phyloP scores from a whole-genome alignment of 37 sponge, comb jelly and placozoan species.

The Haliclona indistincta region DNA sequence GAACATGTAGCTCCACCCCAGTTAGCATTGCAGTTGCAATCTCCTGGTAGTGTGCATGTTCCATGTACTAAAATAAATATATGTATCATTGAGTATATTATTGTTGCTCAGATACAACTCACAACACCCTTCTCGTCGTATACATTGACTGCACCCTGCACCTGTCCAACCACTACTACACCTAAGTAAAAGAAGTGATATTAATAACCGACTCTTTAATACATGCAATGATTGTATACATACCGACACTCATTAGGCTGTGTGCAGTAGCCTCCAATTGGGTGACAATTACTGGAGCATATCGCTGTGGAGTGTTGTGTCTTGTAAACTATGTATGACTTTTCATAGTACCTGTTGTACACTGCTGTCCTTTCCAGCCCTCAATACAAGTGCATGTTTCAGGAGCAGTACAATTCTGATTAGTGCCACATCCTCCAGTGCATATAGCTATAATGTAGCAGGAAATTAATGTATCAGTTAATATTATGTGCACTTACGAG shows the following conservation, averaged over 20 bases:
- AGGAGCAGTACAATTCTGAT: too few species aligned
- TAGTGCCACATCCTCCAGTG: too few species aligned
- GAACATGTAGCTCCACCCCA: background rate
- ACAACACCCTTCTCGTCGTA: background rate
- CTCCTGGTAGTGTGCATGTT: background rate
- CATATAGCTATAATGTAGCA: too few species aligned
- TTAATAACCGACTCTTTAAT: too few species aligned
- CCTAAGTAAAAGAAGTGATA: background rate
- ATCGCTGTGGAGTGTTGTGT: too few species aligned
- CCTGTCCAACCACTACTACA: constrained; percentile 1
- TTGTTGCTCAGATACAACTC: background rate
- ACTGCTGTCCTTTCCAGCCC: too few species aligned
- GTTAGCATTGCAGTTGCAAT: background rate
- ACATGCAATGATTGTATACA: background rate
- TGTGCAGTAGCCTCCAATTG: background rate
- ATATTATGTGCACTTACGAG: too few species aligned
- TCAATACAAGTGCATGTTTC: too few species aligned
- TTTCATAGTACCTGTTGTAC: too few species aligned
- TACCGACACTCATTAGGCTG: background rate
- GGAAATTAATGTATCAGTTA: too few species aligned
- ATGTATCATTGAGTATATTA: background rate
- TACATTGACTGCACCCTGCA: background rate
- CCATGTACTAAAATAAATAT: constrained; percentile 1
- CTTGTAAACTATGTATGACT: too few species aligned
- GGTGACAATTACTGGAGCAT: background rate